Evolutionary conservation across 2,888 invertebrate species (phyloP).

Genomic region (Mongoloraphidia duomilia): DNA sequence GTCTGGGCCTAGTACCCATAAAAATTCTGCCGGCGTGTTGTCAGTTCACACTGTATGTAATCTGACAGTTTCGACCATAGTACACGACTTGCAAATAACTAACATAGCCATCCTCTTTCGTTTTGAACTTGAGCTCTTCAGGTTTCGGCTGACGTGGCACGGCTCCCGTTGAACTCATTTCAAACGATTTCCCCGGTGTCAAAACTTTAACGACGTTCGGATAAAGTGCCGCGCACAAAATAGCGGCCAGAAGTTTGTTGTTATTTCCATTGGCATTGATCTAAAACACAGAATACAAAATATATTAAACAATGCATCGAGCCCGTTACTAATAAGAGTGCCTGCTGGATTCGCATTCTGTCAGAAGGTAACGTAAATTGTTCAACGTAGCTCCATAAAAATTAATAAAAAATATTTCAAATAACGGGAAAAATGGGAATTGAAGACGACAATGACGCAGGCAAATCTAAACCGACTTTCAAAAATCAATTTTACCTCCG

Average conservation of each 20-base stretch:
- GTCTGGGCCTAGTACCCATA: no score
- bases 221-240: conserved; percentile 83
- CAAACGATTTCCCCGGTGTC: conserved; percentile 64
- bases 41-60: background rate
- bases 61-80: background rate
- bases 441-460: background rate
- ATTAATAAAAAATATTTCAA: background rate
- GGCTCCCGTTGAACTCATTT: conserved; percentile 57
- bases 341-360: no score
- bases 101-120: conserved; percentile 59
- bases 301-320: no score
- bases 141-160: conserved; percentile 56
- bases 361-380: conserved; percentile 1
- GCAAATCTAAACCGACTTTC: background rate
- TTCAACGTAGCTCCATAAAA: background rate
- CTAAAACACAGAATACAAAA: conserved; percentile 28
- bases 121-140: conserved; percentile 59
- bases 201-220: conserved; percentile 80
- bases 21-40: no score
- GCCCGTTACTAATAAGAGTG: no score
- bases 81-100: conserved; percentile 3
- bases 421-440: background rate
- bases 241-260: conserved; percentile 58
- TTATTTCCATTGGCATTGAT: conserved; percentile 63
- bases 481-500: conserved; percentile 17